These are phyloP conservation scores for Eulemur macaco DNA, from an alignment of 2,113 vertebrate species.

Conservation along the genomic window DNA sequence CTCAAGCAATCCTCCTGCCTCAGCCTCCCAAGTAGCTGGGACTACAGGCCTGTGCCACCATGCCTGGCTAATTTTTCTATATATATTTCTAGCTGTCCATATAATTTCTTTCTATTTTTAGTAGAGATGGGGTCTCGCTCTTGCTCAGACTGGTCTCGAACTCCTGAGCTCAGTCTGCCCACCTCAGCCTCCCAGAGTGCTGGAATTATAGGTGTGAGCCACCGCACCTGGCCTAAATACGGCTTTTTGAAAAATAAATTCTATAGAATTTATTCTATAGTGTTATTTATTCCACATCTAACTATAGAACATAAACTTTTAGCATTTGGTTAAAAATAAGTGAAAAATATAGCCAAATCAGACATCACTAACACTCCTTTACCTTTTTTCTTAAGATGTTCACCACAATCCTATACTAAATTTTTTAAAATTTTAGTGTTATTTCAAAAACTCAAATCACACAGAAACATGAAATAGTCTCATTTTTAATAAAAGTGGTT, in stretches of 20 bases:
- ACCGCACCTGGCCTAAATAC: neutral
- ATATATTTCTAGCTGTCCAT: too few species aligned
- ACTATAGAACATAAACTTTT: neutral
- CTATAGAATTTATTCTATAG: neutral
- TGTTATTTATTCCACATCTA: neutral
- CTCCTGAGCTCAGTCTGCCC: too few species aligned
- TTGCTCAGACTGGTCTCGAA: too few species aligned
- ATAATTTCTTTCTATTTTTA: too few species aligned
- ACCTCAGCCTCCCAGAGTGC: too few species aligned
- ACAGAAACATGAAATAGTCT: neutral
- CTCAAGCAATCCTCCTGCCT: too few species aligned
- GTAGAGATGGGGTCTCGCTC: too few species aligned
- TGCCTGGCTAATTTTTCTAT: too few species aligned
- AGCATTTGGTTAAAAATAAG: neutral
- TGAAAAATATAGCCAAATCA: neutral
- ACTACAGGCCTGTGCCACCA: too few species aligned
- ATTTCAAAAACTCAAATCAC: neutral
- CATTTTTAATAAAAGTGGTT: neutral
- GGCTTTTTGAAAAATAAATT: constrained; percentile 17
- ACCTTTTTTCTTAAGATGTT: neutral
- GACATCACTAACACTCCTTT: neutral
- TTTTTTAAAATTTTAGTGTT: neutral
- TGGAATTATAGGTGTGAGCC: too few species aligned
- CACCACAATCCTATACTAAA: neutral
- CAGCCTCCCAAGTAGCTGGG: too few species aligned